These are phyloP conservation scores for Melipona beecheii DNA, from an alignment of 2,888 invertebrate genomes.

Conservation along the genomic window DNA sequence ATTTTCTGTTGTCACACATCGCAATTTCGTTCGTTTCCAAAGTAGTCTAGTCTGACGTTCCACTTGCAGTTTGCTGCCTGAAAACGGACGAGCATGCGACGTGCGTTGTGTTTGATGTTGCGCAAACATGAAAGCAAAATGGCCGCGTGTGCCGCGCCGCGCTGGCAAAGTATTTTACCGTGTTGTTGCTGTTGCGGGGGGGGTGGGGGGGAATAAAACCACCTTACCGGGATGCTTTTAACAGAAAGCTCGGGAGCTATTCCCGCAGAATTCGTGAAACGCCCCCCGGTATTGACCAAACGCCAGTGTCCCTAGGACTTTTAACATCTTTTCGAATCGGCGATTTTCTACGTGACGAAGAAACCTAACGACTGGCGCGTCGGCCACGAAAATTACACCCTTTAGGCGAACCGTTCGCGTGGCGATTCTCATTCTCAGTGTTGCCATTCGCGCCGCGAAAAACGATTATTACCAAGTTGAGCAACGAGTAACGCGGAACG, in stretches of 20 bases:
- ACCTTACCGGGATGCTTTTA: not conserved
- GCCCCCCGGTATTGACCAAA: conserved; percentile 19
- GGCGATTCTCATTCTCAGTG: not conserved
- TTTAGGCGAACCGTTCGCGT: not conserved
- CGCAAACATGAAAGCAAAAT: conserved; percentile 21
- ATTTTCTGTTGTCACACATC: not conserved
- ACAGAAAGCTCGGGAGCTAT: not conserved
- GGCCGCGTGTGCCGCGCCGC: not conserved
- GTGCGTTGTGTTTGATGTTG: not conserved
- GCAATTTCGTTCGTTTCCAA: too few species aligned
- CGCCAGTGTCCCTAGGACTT: not conserved
- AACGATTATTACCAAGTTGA: not conserved
- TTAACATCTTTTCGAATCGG: not conserved
- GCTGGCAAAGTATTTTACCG: conserved; percentile 1
- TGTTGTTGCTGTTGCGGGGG: too few species aligned
- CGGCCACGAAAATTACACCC: not conserved
- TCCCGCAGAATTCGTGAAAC: not conserved
- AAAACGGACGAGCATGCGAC: not conserved
- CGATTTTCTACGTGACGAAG: conserved; percentile 1
- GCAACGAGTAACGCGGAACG: not conserved
- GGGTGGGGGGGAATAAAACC: too few species aligned
- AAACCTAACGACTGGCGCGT: not conserved
- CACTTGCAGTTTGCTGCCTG: not conserved
- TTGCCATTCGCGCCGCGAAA: too few species aligned
- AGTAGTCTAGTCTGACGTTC: not conserved